Evolutionary conservation across 2,888 invertebrate species (phyloP).

Genomic region (Palloptera scutellata): DNA sequence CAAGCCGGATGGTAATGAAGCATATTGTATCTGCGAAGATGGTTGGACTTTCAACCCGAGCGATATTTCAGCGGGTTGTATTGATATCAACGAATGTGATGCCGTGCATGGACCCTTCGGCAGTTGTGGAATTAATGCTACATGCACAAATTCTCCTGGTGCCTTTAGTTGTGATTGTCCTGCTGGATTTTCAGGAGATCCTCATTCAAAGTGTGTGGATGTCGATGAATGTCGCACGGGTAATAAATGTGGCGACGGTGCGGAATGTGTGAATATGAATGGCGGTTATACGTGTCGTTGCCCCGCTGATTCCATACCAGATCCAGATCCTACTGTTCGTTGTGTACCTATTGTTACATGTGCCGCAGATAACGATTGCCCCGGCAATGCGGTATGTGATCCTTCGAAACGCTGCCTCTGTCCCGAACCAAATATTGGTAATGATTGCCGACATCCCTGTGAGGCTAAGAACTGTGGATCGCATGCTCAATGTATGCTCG

Average conservation of each 20-base stretch:
- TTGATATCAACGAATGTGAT: slow-evolving; percentile 93
- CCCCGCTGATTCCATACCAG: slow-evolving; percentile 81
- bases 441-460: slow-evolving; percentile 93
- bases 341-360: slow-evolving; percentile 87
- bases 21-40: slow-evolving; percentile 90
- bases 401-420: slow-evolving; percentile 80
- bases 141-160: slow-evolving; percentile 82
- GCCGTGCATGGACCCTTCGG: slow-evolving; percentile 78
- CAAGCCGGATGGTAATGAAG: slow-evolving; percentile 87
- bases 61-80: slow-evolving; percentile 88
- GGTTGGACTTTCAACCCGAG: slow-evolving; percentile 93
- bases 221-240: slow-evolving; percentile 81
- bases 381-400: slow-evolving; percentile 89
- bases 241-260: slow-evolving; percentile 80
- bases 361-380: slow-evolving; percentile 78
- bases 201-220: slow-evolving; percentile 81
- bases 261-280: slow-evolving; percentile 79
- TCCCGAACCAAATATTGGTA: slow-evolving; percentile 90
- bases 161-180: slow-evolving; percentile 84
- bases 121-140: slow-evolving; percentile 83
- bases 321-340: slow-evolving; percentile 82
- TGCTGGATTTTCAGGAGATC: slow-evolving; percentile 85
- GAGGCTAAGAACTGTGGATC: slow-evolving; percentile 85
- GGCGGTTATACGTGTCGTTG: slow-evolving; percentile 84
- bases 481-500: slow-evolving; percentile 88